phyloP scores from a whole-genome alignment of 30 jellyfish, hydroid and myxozoan genomes.

The Aurelia aurita complex sp. Pacific region DNA sequence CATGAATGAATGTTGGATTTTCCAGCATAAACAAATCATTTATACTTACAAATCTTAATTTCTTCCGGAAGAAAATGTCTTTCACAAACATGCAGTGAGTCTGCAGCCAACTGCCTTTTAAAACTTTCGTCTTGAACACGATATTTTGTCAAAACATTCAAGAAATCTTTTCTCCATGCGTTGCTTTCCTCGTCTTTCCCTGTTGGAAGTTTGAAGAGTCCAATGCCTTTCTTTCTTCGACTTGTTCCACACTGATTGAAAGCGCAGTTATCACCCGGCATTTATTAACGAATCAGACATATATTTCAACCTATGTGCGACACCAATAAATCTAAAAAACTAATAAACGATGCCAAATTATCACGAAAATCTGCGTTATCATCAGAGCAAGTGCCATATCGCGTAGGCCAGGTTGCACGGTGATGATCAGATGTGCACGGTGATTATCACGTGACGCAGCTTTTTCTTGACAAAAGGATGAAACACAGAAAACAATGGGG shows the following conservation, averaged over 20 bases:
- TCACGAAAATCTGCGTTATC: background rate
- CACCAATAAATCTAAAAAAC: background rate
- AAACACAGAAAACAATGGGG: background rate
- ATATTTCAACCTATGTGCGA: background rate
- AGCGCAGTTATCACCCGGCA: background rate
- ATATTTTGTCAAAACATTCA: too few relatives aligned
- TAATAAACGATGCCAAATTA: background rate
- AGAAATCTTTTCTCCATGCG: too few relatives aligned
- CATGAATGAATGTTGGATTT: background rate
- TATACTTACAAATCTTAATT: slow-evolving; percentile 8
- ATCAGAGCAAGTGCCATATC: background rate
- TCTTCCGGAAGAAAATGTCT: slow-evolving; percentile 10
- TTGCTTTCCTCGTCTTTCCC: too few relatives aligned
- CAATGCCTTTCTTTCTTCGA: too few relatives aligned
- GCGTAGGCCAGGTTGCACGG: background rate
- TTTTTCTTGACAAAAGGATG: background rate
- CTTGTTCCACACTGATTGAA: background rate
- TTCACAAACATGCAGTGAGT: slow-evolving; percentile 17
- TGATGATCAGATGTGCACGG: slow-evolving; percentile 1
- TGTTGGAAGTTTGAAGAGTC: too few relatives aligned
- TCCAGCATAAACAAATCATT: background rate
- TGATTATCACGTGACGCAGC: background rate
- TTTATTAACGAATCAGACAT: background rate
- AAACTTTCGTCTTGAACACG: too few relatives aligned
- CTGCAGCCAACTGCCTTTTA: too few relatives aligned